Conservation (phyloP, 2,797 vertebrate genomes). For the Lutjanus campechanus region DNA sequence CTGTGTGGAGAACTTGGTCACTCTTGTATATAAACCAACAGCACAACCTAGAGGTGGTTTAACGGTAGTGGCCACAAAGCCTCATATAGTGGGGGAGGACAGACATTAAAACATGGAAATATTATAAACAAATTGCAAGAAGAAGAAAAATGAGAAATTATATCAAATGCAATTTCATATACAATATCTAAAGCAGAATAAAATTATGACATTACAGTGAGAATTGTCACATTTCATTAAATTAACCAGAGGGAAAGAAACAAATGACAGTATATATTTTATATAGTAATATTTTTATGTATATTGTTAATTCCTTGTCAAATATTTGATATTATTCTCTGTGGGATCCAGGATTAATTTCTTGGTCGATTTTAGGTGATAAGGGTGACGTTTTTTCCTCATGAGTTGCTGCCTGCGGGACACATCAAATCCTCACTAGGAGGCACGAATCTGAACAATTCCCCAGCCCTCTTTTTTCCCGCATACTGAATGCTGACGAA, state of each 20-base stretch:
- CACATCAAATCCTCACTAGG: conserved; percentile 67
- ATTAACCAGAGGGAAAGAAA: background rate
- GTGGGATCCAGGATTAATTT: conserved; percentile 15
- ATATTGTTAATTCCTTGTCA: conserved; percentile 7
- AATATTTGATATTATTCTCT: conserved; percentile 8
- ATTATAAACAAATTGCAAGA: conserved; percentile 3
- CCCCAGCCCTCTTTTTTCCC: conserved; percentile 63
- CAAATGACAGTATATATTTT: background rate
- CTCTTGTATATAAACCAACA: conserved; percentile 81
- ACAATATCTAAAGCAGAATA: background rate
- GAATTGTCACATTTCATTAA: background rate
- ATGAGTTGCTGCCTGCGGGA: conserved; percentile 49
- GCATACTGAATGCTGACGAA: conserved; percentile 83
- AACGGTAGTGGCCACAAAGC: conserved; percentile 50
- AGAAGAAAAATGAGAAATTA: background rate
- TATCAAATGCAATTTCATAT: conserved; percentile 8
- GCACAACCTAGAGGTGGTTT: conserved; percentile 86
- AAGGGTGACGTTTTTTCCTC: conserved; percentile 33
- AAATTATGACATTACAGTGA: background rate
- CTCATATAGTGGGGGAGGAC: conserved; percentile 6
- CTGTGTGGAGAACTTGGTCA: conserved; percentile 37
- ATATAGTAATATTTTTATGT: background rate
- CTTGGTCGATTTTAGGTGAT: conserved; percentile 30
- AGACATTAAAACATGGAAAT: conserved; percentile 5
- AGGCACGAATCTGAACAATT: conserved; percentile 65